Conservation (phyloP, 2,888 invertebrate species). For the Hyposoter didymator region DNA sequence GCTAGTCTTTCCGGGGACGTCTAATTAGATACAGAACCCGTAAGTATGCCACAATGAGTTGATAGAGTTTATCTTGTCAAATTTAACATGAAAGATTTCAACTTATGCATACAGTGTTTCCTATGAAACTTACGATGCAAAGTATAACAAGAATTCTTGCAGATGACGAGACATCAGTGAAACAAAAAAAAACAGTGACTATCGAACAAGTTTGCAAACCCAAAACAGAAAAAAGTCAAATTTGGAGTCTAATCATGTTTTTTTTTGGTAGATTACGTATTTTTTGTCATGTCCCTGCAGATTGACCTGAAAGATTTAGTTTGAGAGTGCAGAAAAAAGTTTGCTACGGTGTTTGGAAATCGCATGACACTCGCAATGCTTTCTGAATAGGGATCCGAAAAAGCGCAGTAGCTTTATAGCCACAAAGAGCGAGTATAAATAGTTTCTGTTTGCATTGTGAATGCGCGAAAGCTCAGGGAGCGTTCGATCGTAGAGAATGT, state of each 20-base stretch:
- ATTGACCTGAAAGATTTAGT: neutral
- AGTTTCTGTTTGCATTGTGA: neutral
- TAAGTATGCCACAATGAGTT: neutral
- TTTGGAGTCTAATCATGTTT: too few species aligned
- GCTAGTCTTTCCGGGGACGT: conserved; percentile 7
- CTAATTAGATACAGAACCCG: conserved; percentile 19
- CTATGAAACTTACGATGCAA: neutral
- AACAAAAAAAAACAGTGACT: neutral
- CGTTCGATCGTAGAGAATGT: conserved; percentile 44
- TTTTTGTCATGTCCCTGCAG: neutral
- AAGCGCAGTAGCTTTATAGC: conserved; percentile 12
- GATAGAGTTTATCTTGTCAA: neutral
- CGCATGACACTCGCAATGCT: conserved; percentile 18
- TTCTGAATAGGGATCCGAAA: neutral
- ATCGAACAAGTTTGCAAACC: neutral
- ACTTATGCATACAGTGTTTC: neutral
- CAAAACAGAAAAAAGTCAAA: neutral
- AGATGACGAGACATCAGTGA: neutral
- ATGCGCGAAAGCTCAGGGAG: neutral
- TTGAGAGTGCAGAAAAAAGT: neutral
- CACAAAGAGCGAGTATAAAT: conserved; percentile 35
- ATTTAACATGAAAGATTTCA: neutral
- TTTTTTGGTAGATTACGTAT: too few species aligned
- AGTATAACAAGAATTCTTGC: neutral
- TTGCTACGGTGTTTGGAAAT: neutral